Percentiles rank a stretch among this genome's conserved stretches.
These are phyloP conservation scores for Amazona finschi DNA, from an alignment of 2,797 vertebrate genomes.

Conservation along the genomic window DNA sequence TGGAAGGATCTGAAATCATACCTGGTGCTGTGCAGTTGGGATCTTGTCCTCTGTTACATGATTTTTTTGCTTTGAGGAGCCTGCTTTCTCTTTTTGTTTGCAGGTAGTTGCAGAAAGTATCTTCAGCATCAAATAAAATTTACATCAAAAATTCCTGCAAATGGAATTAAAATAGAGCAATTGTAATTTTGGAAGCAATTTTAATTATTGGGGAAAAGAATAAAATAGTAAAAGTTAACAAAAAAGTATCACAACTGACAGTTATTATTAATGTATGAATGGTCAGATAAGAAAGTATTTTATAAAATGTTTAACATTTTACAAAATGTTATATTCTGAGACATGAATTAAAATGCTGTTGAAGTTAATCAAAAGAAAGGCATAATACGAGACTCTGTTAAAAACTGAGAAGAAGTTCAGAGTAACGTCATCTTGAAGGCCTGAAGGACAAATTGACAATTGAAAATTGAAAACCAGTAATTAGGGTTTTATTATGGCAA, in stretches of 20 bases:
- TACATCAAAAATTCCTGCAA: neutral
- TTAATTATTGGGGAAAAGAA: neutral
- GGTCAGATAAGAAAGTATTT: neutral
- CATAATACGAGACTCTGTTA: neutral
- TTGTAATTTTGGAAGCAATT: neutral
- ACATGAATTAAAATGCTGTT: neutral
- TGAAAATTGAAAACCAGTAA: neutral
- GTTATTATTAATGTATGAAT: neutral
- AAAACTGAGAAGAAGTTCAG: neutral
- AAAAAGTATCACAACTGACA: neutral
- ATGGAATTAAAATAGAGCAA: neutral
- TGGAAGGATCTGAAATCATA: neutral
- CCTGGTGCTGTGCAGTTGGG: fast-evolving
- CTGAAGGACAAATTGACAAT: neutral
- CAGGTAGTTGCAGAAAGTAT: neutral
- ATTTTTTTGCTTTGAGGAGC: neutral
- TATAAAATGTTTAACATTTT: neutral
- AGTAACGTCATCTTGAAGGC: neutral
- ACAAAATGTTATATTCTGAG: neutral
- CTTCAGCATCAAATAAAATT: neutral
- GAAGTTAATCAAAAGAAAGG: neutral
- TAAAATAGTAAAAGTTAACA: neutral
- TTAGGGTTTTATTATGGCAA: neutral
- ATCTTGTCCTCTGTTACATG: neutral
- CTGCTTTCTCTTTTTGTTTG: neutral